Conservation (phyloP, 2,797 vertebrate genomes). For the Chelonia mydas region DNA sequence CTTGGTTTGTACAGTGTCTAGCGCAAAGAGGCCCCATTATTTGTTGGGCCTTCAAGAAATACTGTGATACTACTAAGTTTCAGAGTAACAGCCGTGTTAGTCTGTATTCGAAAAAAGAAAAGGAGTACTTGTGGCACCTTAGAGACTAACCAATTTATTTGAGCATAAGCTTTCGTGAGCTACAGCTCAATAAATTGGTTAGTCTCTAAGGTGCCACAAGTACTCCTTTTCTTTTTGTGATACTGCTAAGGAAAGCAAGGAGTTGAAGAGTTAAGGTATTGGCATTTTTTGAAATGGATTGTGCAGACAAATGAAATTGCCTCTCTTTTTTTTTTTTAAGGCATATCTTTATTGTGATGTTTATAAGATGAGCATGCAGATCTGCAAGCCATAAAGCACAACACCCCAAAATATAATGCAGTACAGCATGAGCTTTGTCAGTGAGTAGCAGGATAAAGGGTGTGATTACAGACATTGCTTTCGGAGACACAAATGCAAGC, state of each 20-base stretch:
- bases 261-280: neutral
- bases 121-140: no score
- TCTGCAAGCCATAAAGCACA: fast-evolving
- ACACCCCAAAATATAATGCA: neutral
- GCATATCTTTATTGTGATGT: fast-evolving
- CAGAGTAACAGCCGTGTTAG: no score
- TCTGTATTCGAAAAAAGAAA: no score
- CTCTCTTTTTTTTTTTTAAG: fast-evolving
- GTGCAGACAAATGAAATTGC: neutral
- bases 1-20: neutral
- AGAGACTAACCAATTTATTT: no score
- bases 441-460: neutral
- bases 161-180: no score
- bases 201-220: no score
- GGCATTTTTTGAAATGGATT: fast-evolving
- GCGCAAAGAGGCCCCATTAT: neutral
- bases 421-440: neutral
- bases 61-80: neutral
- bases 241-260: fast-evolving
- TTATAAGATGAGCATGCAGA: neutral
- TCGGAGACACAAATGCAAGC: neutral
- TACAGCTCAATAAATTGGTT: no score
- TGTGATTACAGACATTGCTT: neutral
- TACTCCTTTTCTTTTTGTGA: no score
- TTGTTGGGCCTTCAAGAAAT: neutral